Percentiles rank a stretch among this genome's conserved stretches.
These are phyloP conservation scores for Melanotaenia parkinsoni DNA, from an alignment of 2,797 vertebrate genomes.

Conservation along the genomic window DNA sequence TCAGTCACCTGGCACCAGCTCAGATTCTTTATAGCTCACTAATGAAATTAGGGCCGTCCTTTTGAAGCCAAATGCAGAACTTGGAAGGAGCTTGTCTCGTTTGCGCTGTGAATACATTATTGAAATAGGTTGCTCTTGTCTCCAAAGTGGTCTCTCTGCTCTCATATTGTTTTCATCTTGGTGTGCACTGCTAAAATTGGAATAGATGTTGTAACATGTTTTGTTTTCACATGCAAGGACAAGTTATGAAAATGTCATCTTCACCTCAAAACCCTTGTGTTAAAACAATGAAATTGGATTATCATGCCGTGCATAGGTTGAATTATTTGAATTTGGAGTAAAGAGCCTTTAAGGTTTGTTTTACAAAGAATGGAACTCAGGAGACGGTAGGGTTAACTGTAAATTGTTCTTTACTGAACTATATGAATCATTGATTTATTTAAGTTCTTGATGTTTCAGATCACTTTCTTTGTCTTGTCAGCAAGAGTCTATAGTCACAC, in stretches of 20 bases:
- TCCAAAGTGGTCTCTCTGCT: conserved; percentile 57
- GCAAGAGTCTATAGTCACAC: not conserved
- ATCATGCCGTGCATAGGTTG: not conserved
- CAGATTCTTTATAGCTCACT: conserved; percentile 45
- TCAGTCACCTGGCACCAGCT: conserved; percentile 58
- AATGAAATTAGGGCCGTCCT: conserved; percentile 64
- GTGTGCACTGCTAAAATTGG: conserved; percentile 47
- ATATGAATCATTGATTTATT: not conserved
- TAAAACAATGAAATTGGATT: not conserved
- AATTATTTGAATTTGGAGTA: not conserved
- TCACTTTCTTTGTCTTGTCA: not conserved
- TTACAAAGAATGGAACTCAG: not conserved
- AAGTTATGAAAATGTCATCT: conserved; percentile 13
- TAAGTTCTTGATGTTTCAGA: not conserved
- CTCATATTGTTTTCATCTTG: conserved; percentile 50
- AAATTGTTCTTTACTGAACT: not conserved
- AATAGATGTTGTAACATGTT: conserved; percentile 45
- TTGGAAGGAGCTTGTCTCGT: conserved; percentile 53
- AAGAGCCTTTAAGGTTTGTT: not conserved
- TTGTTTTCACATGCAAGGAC: conserved; percentile 28
- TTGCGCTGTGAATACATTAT: conserved; percentile 67
- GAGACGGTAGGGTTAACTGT: not conserved
- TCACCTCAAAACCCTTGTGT: not conserved
- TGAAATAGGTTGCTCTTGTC: conserved; percentile 65
- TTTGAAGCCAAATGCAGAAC: conserved; percentile 63